A percentile compares a stretch with the other conserved stretches of the same genome.
Evolutionary conservation across 2,113 vertebrate genomes (phyloP).

Genomic region (Zapornia atra): DNA sequence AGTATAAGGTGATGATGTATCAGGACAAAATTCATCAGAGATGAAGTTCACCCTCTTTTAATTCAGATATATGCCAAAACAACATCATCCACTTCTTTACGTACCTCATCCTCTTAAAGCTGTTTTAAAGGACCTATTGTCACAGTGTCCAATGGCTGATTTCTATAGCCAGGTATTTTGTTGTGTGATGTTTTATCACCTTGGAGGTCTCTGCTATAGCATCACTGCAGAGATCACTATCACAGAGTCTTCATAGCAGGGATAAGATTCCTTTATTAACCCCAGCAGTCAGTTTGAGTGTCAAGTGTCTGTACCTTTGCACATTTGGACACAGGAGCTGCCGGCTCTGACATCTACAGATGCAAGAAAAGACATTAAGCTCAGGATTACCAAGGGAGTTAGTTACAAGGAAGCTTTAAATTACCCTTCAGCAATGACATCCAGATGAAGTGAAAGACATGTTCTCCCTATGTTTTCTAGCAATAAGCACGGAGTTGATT

Average conservation of each 20-base stretch:
- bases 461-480: not conserved
- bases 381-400: not conserved
- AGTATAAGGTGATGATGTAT: not conserved
- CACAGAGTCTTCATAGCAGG: not conserved
- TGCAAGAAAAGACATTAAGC: not conserved
- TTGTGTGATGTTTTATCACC: not conserved
- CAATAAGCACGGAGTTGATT: not conserved
- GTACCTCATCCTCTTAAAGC: not conserved
- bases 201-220: not conserved
- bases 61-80: not conserved
- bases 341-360: not conserved
- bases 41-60: not conserved
- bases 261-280: not conserved
- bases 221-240: not conserved
- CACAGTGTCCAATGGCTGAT: not conserved
- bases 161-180: not conserved
- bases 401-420: not conserved
- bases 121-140: not conserved
- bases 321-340: not conserved
- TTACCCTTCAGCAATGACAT: not conserved
- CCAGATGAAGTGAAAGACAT: not conserved
- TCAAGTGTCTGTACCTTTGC: not conserved
- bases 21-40: not conserved
- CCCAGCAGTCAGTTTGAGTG: not conserved
- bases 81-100: not conserved